These are phyloP conservation scores for Lepilemur ruficaudatus DNA, from an alignment of 2,797 vertebrate genomes.

Conservation along the genomic window DNA sequence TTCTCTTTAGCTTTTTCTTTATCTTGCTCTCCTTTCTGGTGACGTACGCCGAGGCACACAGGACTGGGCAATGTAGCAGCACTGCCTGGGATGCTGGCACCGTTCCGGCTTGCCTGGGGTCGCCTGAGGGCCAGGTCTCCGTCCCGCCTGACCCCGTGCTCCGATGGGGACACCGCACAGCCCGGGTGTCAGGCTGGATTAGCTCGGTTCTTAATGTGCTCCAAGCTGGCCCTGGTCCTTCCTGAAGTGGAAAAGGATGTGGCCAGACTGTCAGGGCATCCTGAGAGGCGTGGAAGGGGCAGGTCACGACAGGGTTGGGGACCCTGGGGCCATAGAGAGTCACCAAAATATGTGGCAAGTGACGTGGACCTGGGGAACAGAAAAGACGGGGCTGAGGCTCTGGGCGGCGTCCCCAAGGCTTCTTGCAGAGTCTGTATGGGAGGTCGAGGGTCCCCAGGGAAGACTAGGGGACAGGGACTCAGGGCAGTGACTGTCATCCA, in stretches of 20 bases:
- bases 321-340: neutral
- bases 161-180: neutral
- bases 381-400: neutral
- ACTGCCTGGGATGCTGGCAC: slow-evolving; percentile 81
- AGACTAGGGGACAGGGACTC: neutral
- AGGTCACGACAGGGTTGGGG: neutral
- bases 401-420: neutral
- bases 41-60: neutral
- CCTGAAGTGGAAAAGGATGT: neutral
- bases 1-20: neutral
- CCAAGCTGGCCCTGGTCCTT: neutral
- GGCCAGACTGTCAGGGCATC: neutral
- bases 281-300: neutral
- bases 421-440: neutral
- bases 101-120: neutral
- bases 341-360: neutral
- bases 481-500: neutral
- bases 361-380: neutral
- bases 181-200: no score
- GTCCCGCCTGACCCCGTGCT: neutral
- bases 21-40: neutral
- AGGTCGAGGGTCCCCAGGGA: neutral
- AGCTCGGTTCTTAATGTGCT: neutral
- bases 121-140: neutral
- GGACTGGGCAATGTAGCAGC: slow-evolving; percentile 72